Conservation (phyloP, 2,888 invertebrate genomes). For the Drosophila eohydei region DNA sequence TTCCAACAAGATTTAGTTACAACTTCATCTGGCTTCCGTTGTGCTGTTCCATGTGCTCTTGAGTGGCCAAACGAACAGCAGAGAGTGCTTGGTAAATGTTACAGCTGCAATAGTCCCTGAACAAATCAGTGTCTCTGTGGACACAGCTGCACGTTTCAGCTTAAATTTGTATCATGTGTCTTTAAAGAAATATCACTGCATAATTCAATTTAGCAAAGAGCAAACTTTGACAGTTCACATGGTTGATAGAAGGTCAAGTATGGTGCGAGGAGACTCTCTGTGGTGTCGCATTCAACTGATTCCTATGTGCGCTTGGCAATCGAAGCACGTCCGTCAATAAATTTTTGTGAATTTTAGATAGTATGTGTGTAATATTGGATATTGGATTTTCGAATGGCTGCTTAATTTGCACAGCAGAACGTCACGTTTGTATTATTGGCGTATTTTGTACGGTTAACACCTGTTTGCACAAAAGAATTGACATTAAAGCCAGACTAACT, state of each 20-base stretch:
- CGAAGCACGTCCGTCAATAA: slow-evolving; percentile 73
- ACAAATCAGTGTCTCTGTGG: slow-evolving; percentile 1
- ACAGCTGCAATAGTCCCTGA: slow-evolving; percentile 8
- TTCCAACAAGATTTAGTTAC: slow-evolving; percentile 24
- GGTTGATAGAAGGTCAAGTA: neutral
- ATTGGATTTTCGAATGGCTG: slow-evolving; percentile 62
- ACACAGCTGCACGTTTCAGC: slow-evolving; percentile 1
- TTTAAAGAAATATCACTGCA: slow-evolving; percentile 50
- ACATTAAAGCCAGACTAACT: slow-evolving; percentile 17
- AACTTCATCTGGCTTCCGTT: slow-evolving; percentile 18
- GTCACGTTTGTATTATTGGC: slow-evolving; percentile 30
- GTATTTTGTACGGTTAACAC: slow-evolving; percentile 50
- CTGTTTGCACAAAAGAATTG: slow-evolving; percentile 39
- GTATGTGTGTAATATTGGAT: slow-evolving; percentile 45
- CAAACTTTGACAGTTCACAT: slow-evolving; percentile 11
- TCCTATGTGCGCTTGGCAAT: slow-evolving; percentile 57
- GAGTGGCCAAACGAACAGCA: slow-evolving; percentile 9
- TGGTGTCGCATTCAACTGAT: slow-evolving; percentile 53
- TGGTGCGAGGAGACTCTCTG: neutral
- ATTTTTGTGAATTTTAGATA: slow-evolving; percentile 38
- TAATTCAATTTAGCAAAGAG: slow-evolving; percentile 65
- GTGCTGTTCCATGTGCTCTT: slow-evolving; percentile 18
- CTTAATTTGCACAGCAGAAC: slow-evolving; percentile 41
- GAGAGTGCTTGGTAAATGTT: slow-evolving; percentile 23
- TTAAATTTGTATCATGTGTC: slow-evolving; percentile 56